These are phyloP conservation scores for Tangara arthus DNA, from an alignment of 2,797 vertebrate species.

Conservation along the genomic window DNA sequence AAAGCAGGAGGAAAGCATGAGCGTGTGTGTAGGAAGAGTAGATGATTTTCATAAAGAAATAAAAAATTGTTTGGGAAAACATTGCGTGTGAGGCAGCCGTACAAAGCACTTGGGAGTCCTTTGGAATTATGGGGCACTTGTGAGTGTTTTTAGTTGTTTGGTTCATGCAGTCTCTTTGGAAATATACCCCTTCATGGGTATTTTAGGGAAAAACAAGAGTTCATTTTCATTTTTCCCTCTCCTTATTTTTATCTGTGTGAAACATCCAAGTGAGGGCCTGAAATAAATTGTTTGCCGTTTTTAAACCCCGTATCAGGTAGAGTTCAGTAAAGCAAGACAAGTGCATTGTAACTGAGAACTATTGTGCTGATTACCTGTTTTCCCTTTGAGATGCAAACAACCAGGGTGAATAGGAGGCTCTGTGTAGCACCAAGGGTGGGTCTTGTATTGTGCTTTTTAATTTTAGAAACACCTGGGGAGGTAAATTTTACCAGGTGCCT, in stretches of 20 bases:
- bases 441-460: neutral
- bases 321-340: neutral
- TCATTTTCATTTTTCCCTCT: neutral
- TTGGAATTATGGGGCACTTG: neutral
- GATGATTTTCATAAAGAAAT: neutral
- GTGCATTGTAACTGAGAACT: neutral
- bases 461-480: neutral
- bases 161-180: neutral
- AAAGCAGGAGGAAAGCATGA: neutral
- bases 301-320: neutral
- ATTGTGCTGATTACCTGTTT: neutral
- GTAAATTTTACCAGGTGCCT: neutral
- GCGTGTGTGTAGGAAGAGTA: neutral
- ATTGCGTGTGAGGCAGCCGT: neutral
- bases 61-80: neutral
- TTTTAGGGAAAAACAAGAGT: neutral
- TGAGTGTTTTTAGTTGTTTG: neutral
- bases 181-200: neutral
- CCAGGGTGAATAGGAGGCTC: neutral
- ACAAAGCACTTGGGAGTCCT: neutral
- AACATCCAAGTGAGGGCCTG: neutral
- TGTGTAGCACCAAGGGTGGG: neutral
- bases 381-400: neutral
- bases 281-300: neutral
- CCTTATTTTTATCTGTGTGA: neutral